These are phyloP conservation scores for Hormaphis cornu DNA, from an alignment of 1,140 invertebrate species.

Conservation along the genomic window DNA sequence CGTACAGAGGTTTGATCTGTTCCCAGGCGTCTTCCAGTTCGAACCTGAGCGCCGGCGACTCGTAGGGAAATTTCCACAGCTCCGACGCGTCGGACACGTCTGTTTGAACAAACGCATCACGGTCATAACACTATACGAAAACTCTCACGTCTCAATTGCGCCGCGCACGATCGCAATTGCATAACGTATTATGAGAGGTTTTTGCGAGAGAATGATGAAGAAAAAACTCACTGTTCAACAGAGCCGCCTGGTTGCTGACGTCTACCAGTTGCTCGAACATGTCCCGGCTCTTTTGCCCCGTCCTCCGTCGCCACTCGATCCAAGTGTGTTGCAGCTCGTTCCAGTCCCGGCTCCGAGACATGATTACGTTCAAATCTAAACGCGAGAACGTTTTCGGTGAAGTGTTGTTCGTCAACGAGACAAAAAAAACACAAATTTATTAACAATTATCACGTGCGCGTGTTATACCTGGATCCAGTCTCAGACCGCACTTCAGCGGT, in stretches of 20 bases:
- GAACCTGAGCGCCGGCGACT: slow-evolving; percentile 57
- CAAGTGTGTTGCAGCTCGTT: slow-evolving; percentile 75
- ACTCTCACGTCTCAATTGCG: too few species aligned
- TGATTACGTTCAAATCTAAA: slow-evolving; percentile 46
- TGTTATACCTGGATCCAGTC: slow-evolving; percentile 70
- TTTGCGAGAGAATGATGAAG: not conserved
- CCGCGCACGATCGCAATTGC: too few species aligned
- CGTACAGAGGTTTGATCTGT: slow-evolving; percentile 74
- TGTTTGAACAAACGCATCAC: slow-evolving; percentile 44
- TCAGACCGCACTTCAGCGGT: slow-evolving; percentile 66
- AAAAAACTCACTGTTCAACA: slow-evolving; percentile 64
- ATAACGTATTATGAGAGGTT: too few species aligned
- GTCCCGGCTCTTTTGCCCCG: slow-evolving; percentile 66
- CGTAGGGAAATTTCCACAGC: slow-evolving; percentile 76
- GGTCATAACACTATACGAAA: too few species aligned
- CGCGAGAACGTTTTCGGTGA: too few species aligned
- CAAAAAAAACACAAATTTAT: too few species aligned
- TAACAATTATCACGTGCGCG: too few species aligned
- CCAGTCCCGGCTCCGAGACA: slow-evolving; percentile 68
- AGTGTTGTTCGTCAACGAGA: too few species aligned
- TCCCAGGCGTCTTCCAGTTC: slow-evolving; percentile 75
- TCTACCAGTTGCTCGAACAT: slow-evolving; percentile 72
- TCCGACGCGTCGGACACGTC: slow-evolving; percentile 73
- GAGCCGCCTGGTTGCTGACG: slow-evolving; percentile 76
- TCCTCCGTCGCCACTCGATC: slow-evolving; percentile 75